Percentiles rank a stretch among this genome's conserved stretches.
Conservation (phyloP, 1,140 invertebrate species). For the Orchesella cincta region DNA sequence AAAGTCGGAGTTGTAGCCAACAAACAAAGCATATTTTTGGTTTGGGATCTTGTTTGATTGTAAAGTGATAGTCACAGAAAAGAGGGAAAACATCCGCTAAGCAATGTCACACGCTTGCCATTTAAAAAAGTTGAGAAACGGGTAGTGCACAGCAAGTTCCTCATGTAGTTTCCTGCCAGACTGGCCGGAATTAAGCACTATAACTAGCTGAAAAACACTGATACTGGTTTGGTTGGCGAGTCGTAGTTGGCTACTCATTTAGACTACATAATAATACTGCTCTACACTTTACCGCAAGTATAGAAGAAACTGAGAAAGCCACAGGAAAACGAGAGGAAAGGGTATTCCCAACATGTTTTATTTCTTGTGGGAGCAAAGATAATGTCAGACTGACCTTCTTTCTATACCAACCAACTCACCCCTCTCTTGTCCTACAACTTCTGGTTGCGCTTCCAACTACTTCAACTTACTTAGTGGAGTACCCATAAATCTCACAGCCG, state of each 20-base stretch:
- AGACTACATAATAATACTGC: no score
- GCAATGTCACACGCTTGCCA: not conserved
- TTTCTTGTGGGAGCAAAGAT: not conserved
- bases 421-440: not conserved
- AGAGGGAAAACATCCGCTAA: not conserved
- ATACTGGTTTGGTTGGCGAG: no score
- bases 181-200: no score
- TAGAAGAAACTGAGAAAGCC: not conserved
- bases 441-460: not conserved
- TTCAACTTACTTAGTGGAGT: no score
- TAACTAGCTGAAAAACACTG: no score
- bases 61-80: not conserved
- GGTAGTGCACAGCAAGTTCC: no score
- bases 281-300: not conserved
- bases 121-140: not conserved
- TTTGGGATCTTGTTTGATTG: no score
- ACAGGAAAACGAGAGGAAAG: not conserved
- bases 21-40: no score
- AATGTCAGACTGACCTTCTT: conserved; percentile 2
- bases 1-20: not conserved
- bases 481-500: not conserved
- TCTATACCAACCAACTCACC: not conserved
- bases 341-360: not conserved
- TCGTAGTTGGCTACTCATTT: no score
- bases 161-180: no score